Conservation (phyloP, 1,140 invertebrate genomes). For the Caenorhabditis brenneri region DNA sequence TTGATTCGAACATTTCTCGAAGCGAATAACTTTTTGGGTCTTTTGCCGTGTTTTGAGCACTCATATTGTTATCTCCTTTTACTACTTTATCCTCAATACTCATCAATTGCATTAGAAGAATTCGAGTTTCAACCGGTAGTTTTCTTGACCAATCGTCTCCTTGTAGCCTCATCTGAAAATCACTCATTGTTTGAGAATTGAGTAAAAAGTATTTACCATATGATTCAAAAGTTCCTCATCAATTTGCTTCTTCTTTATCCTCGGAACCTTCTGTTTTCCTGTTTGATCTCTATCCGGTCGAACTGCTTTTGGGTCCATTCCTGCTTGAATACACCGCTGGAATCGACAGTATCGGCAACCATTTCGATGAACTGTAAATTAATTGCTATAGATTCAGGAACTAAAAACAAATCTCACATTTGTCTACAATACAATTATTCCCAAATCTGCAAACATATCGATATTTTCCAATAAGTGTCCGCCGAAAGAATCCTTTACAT, state of each 20-base stretch:
- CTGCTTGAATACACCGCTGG: constrained; percentile 63
- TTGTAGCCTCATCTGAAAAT: constrained; percentile 66
- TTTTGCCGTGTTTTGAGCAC: constrained; percentile 41
- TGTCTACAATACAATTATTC: constrained; percentile 70
- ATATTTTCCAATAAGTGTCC: constrained; percentile 70
- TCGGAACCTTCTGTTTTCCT: constrained; percentile 68
- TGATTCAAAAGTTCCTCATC: constrained; percentile 70
- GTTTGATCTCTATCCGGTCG: constrained; percentile 68
- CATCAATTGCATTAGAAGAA: constrained; percentile 69
- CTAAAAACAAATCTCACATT: constrained; percentile 62
- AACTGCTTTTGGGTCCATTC: constrained; percentile 70
- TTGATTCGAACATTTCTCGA: constrained; percentile 68
- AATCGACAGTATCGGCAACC: constrained; percentile 66
- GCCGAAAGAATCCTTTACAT: constrained; percentile 66
- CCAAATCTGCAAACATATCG: constrained; percentile 68
- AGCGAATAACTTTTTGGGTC: constrained; percentile 61
- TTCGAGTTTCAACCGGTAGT: constrained; percentile 67
- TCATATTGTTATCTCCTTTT: constrained; percentile 53
- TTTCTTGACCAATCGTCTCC: constrained; percentile 69
- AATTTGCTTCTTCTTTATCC: constrained; percentile 63
- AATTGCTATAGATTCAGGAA: neutral
- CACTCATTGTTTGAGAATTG: neutral
- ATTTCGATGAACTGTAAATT: constrained; percentile 58
- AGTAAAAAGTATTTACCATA: constrained; percentile 57
- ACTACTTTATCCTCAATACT: constrained; percentile 69